Evolutionary conservation across 2,113 vertebrate genomes (phyloP).

Genomic region (Entomyzon cyanotis): DNA sequence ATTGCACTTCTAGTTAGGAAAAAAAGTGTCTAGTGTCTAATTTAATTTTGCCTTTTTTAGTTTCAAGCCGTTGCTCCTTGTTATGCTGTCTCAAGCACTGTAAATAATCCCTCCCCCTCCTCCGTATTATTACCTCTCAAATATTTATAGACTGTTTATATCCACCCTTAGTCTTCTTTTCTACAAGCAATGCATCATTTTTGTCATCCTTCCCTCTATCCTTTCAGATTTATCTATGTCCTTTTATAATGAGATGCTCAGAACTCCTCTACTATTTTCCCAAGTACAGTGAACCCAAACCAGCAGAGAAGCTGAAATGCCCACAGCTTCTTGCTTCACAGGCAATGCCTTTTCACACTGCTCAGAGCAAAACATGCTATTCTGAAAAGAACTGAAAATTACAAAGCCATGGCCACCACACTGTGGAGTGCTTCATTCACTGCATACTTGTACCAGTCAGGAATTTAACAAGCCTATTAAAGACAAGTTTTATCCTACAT

Average conservation of each 20-base stretch:
- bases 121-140: constrained; percentile 78
- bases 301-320: neutral
- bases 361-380: fast-evolving
- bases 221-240: constrained; percentile 76
- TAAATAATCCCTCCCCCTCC: constrained; percentile 78
- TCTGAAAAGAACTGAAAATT: neutral
- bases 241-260: constrained; percentile 73
- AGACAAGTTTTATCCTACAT: neutral
- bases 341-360: neutral
- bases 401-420: neutral
- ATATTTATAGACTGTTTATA: constrained; percentile 82
- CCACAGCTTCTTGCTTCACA: neutral
- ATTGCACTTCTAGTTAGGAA: constrained; percentile 58
- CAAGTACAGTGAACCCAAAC: neutral
- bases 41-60: constrained; percentile 61
- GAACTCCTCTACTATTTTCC: neutral
- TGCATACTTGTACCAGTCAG: neutral
- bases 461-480: neutral
- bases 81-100: constrained; percentile 70
- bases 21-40: constrained; percentile 37
- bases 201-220: constrained; percentile 72
- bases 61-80: constrained; percentile 72
- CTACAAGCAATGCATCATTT: constrained; percentile 74
- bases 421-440: neutral
- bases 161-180: constrained; percentile 71